A percentile compares a stretch with the other conserved stretches of the same genome.
Evolutionary conservation across 2,888 invertebrate species (phyloP).

Genomic region (Nomada fucata): DNA sequence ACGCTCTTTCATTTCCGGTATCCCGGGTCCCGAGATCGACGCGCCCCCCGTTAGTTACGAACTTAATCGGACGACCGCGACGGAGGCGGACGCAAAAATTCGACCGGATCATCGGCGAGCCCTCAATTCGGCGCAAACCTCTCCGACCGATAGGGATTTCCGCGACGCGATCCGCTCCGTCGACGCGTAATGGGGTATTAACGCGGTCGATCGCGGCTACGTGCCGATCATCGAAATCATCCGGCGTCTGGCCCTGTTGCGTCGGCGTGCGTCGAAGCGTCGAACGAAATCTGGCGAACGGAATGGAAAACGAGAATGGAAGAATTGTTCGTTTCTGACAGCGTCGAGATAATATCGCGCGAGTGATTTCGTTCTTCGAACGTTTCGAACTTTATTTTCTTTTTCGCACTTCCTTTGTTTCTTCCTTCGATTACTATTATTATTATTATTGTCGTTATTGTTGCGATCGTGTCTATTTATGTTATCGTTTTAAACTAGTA

Average conservation of each 20-base stretch:
- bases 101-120: background rate
- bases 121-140: background rate
- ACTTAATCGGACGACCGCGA: slow-evolving; percentile 30
- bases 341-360: no score
- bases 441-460: no score
- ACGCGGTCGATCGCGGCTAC: background rate
- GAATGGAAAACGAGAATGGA: background rate
- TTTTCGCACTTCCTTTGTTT: no score
- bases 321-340: no score
- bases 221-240: slow-evolving; percentile 14
- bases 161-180: slow-evolving; percentile 19
- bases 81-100: slow-evolving; percentile 36
- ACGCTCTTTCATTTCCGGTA: slow-evolving; percentile 8
- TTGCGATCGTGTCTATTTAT: no score
- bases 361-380: no score
- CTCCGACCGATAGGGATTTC: slow-evolving; percentile 13
- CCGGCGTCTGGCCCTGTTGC: no score
- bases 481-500: no score
- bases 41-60: no score
- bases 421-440: no score
- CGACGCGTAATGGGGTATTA: slow-evolving; percentile 23
- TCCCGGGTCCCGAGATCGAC: no score
- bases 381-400: no score
- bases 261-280: background rate
- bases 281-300: background rate